Percentiles rank a stretch among this genome's conserved stretches.
phyloP scores from a whole-genome alignment of 2,797 vertebrate genomes.

The Fringilla coelebs region DNA sequence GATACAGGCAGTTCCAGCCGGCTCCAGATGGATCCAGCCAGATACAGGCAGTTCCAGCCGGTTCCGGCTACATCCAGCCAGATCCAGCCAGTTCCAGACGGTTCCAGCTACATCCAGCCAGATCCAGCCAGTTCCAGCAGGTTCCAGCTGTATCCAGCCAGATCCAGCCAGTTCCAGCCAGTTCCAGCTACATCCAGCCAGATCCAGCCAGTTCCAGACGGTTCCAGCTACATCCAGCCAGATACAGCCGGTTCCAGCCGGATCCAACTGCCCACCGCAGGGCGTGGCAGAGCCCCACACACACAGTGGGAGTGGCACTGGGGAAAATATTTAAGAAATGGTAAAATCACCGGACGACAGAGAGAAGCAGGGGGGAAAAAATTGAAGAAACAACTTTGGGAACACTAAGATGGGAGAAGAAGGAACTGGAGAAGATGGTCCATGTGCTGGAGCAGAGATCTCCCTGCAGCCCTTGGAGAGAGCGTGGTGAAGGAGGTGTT shows the following conservation, averaged over 20 bases:
- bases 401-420: background rate
- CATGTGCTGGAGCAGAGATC: too few species aligned
- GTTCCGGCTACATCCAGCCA: too few species aligned
- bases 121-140: too few species aligned
- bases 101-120: rapidly evolving
- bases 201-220: background rate
- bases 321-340: background rate
- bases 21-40: rapidly evolving
- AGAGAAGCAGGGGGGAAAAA: rapidly evolving
- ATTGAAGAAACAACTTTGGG: background rate
- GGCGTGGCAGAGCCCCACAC: rapidly evolving
- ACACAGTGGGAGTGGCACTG: rapidly evolving
- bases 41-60: too few species aligned
- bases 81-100: rapidly evolving
- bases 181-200: rapidly evolving
- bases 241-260: rapidly evolving
- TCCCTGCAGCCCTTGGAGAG: background rate
- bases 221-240: background rate
- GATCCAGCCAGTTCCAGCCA: rapidly evolving
- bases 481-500: background rate
- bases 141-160: too few species aligned
- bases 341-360: background rate
- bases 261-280: rapidly evolving
- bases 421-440: background rate
- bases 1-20: too few species aligned